Conservation (phyloP, 2,888 invertebrate species). For the Apodemia duryi region DNA sequence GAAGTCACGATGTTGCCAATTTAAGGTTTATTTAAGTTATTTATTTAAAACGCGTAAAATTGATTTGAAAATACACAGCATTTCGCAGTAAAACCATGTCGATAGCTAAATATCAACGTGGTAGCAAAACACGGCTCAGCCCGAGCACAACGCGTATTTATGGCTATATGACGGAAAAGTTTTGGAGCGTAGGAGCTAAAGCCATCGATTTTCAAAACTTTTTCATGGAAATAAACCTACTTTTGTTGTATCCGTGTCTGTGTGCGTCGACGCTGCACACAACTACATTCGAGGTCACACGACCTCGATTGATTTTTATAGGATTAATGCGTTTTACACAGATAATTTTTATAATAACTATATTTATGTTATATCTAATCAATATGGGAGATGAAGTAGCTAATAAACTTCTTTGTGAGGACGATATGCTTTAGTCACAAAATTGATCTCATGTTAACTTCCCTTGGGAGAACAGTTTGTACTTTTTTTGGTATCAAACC, state of each 20-base stretch:
- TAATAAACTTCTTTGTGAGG: too few species aligned
- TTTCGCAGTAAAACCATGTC: constrained; percentile 37
- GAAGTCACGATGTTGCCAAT: too few species aligned
- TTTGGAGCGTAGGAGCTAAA: constrained; percentile 75
- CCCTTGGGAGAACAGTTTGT: too few species aligned
- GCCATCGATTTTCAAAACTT: constrained; percentile 81
- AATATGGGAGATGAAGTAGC: too few species aligned
- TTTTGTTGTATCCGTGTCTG: constrained; percentile 61
- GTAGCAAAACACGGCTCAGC: constrained; percentile 59
- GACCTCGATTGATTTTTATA: constrained; percentile 39
- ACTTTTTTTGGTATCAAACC: too few species aligned
- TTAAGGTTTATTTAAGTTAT: too few species aligned
- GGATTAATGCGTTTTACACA: constrained; percentile 19
- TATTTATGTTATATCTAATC: background rate
- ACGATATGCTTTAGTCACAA: too few species aligned
- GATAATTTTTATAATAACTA: constrained; percentile 21
- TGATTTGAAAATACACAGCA: constrained; percentile 9
- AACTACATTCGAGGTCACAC: constrained; percentile 62
- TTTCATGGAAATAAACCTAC: constrained; percentile 80
- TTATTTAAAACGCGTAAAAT: background rate
- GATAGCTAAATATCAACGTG: constrained; percentile 28
- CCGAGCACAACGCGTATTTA: constrained; percentile 58
- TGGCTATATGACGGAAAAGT: constrained; percentile 76
- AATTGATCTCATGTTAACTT: too few species aligned
- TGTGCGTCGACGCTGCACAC: constrained; percentile 49